phyloP scores from a whole-genome alignment of 2,888 invertebrate species.

The Druceiella hillmani region DNA sequence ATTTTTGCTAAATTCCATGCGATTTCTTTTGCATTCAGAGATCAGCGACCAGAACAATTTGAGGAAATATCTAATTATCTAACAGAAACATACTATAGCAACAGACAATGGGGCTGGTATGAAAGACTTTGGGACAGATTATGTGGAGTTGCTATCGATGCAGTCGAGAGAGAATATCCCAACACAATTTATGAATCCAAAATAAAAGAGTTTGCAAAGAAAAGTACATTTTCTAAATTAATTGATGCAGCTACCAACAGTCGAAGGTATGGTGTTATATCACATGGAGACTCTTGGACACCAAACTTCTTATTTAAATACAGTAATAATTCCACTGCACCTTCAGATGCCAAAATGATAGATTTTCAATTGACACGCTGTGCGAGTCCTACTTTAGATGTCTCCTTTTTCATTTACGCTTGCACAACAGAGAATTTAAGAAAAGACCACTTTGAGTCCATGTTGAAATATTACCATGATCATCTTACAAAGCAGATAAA shows the following conservation, averaged over 20 bases:
- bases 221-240: slow-evolving; percentile 47
- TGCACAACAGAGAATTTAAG: slow-evolving; percentile 57
- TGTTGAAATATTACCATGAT: slow-evolving; percentile 57
- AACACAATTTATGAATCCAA: slow-evolving; percentile 52
- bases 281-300: slow-evolving; percentile 71
- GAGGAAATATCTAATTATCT: slow-evolving; percentile 34
- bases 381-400: slow-evolving; percentile 52
- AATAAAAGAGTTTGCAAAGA: slow-evolving; percentile 48
- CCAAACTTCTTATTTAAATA: slow-evolving; percentile 64
- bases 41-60: slow-evolving; percentile 48
- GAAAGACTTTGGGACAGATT: slow-evolving; percentile 46
- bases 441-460: slow-evolving; percentile 50
- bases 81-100: slow-evolving; percentile 55
- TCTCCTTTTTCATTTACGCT: slow-evolving; percentile 55
- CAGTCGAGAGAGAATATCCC: slow-evolving; percentile 59
- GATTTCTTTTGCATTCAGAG: slow-evolving; percentile 52
- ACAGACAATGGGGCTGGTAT: slow-evolving; percentile 54
- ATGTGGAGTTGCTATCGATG: slow-evolving; percentile 53
- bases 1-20: slow-evolving; percentile 56
- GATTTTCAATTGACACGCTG: slow-evolving; percentile 65
- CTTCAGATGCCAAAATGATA: slow-evolving; percentile 53
- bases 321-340: slow-evolving; percentile 29
- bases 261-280: slow-evolving; percentile 51
- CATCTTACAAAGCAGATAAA: slow-evolving; percentile 48
- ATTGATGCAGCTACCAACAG: slow-evolving; percentile 35